Conservation (phyloP, 2,797 vertebrate species). For the Lycodopsis pacificus region DNA sequence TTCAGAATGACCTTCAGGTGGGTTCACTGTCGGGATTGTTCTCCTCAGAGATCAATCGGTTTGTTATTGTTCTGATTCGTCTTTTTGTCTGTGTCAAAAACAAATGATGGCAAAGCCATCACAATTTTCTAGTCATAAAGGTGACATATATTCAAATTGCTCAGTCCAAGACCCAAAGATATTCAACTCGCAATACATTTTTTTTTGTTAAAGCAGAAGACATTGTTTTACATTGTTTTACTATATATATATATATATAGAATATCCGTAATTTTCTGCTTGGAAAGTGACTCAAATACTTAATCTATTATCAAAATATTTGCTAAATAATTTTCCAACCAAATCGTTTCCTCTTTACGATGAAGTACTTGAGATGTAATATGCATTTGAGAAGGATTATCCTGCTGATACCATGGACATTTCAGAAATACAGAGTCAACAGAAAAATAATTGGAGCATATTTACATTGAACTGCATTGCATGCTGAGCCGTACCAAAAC, state of each 20-base stretch:
- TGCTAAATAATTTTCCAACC: background rate
- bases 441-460: background rate
- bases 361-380: background rate
- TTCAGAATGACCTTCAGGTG: constrained; percentile 91
- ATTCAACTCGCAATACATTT: background rate
- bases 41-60: background rate
- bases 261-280: background rate
- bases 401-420: background rate
- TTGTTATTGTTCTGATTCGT: background rate
- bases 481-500: constrained; percentile 14
- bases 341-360: background rate
- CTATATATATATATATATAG: no score
- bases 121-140: background rate
- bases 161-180: background rate
- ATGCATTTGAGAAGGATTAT: background rate
- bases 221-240: background rate
- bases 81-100: background rate
- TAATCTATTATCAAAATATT: background rate
- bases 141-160: background rate
- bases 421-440: background rate
- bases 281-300: background rate
- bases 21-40: constrained; percentile 19
- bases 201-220: background rate
- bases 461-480: background rate
- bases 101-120: background rate